Evolutionary conservation across 2,113 vertebrate genomes (phyloP), one percentile per base, ranked within the genome.

Genomic region (Crypturellus undulatus): DNA sequence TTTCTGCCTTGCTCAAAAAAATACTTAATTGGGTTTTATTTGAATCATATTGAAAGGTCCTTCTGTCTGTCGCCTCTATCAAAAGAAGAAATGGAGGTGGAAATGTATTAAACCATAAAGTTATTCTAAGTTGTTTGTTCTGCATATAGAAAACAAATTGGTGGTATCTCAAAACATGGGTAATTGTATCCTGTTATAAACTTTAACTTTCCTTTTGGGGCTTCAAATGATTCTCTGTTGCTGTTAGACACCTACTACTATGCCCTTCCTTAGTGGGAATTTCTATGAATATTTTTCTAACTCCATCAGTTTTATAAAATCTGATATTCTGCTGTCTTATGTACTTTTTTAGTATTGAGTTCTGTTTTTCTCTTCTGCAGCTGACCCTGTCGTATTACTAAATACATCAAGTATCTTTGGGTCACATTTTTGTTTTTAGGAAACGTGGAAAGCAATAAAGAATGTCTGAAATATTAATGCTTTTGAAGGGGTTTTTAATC

Each of bases 351-450:
- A 20, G 43, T 65, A 51, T 54, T 42, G 78, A 83, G 38, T 82
- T 79, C 92, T 90, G 22, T 56, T 78, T 95, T 87, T 40, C 38
- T 38, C 18, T 60, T 58, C 75, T 96, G n/a, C 93, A 96, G 90
- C 54, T 97, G 90, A 87, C 56, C 62, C 73, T 96, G 82, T 94
- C 90, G 76, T 38, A 77, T 69, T 77, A 76, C 93, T 97, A 93
- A 95, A 34, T 87, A 49, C 12, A 63, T 81, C 21, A 63, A 26
- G 42, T 87, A 88, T 80, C 86, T 89, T 78, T 40, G 76, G 77
- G 56, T 82, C 51, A 54, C 32, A 12, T 10, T 6, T 26, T 19
- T 24, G 15, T 85, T 89, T 94, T 84, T 92, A 86, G 89, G 88
- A 87, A 94, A 73, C 15, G 9, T 45, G 32, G 58, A 70, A 62